phyloP scores from a whole-genome alignment of 2,113 vertebrate genomes.

The Stigmatopora nigra region DNA sequence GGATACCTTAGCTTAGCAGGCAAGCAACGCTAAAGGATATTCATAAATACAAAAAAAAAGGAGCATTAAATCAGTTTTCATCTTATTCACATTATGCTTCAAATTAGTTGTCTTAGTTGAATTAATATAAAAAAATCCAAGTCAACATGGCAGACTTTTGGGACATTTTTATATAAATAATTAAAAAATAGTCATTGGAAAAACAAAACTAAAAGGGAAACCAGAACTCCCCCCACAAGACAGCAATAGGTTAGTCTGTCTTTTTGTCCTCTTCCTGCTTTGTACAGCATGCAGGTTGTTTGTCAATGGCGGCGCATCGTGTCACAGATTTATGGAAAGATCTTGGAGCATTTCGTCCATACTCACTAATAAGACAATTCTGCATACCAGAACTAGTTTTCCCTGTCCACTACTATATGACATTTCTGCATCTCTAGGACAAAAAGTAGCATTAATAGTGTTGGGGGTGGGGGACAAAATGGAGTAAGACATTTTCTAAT shows the following conservation, averaged over 20 bases:
- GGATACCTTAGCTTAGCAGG: background rate
- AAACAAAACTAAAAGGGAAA: slow-evolving; percentile 37
- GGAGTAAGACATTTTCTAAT: background rate
- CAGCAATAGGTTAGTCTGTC: slow-evolving; percentile 36
- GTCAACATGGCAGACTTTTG: slow-evolving; percentile 56
- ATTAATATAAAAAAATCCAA: slow-evolving; percentile 12
- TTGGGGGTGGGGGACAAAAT: background rate
- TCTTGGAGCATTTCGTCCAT: background rate
- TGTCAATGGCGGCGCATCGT: slow-evolving; percentile 41
- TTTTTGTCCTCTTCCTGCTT: slow-evolving; percentile 43
- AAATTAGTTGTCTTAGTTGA: too few relatives aligned
- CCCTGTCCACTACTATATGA: background rate
- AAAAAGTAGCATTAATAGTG: background rate
- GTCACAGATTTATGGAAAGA: slow-evolving; percentile 23
- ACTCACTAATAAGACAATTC: background rate
- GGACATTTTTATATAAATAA: slow-evolving; percentile 77
- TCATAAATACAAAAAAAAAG: background rate
- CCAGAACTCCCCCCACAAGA: slow-evolving; percentile 31
- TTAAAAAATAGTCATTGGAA: slow-evolving; percentile 71
- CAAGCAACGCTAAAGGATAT: background rate
- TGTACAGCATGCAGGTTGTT: slow-evolving; percentile 66
- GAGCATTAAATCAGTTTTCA: background rate
- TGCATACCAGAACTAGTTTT: background rate
- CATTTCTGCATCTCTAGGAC: background rate
- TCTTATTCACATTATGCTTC: too few relatives aligned